Evolutionary conservation across 2,797 vertebrate genomes (phyloP).

Genomic region (Crenuchus spilurus): DNA sequence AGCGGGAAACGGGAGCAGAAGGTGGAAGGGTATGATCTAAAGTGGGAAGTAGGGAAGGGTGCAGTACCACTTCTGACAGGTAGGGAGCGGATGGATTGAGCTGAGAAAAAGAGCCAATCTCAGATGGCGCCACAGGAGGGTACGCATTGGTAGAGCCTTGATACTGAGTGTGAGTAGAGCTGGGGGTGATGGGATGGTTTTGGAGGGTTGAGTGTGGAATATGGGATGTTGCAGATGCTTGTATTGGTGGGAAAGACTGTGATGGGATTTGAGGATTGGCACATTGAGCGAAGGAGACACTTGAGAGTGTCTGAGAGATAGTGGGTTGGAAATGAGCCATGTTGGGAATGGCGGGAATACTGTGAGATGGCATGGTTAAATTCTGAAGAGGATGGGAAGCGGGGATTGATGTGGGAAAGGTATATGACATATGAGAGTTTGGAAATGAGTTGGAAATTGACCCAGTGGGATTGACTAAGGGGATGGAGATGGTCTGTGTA

Average conservation of each 20-base stretch:
- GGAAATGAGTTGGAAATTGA: slow-evolving; percentile 40
- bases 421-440: slow-evolving; percentile 55
- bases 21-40: slow-evolving; percentile 58
- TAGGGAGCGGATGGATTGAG: slow-evolving; percentile 69
- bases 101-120: slow-evolving; percentile 66
- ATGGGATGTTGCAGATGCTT: slow-evolving; percentile 44
- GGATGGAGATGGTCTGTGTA: slow-evolving; percentile 32
- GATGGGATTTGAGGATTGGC: slow-evolving; percentile 60
- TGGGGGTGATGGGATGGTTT: slow-evolving; percentile 29
- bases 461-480: slow-evolving; percentile 33
- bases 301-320: slow-evolving; percentile 59
- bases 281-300: slow-evolving; percentile 52
- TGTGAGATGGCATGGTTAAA: slow-evolving; percentile 61
- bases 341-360: slow-evolving; percentile 65
- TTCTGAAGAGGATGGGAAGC: slow-evolving; percentile 66
- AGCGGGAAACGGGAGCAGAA: slow-evolving; percentile 63
- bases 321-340: slow-evolving; percentile 63
- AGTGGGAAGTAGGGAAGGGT: slow-evolving; percentile 63
- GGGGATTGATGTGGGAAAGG: slow-evolving; percentile 56
- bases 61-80: slow-evolving; percentile 73
- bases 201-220: slow-evolving; percentile 57
- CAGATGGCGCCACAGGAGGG: slow-evolving; percentile 58
- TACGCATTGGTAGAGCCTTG: slow-evolving; percentile 59
- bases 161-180: slow-evolving; percentile 59
- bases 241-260: slow-evolving; percentile 45